phyloP scores from a whole-genome alignment of 1,140 invertebrate species.

The Scaptomyza montana region DNA sequence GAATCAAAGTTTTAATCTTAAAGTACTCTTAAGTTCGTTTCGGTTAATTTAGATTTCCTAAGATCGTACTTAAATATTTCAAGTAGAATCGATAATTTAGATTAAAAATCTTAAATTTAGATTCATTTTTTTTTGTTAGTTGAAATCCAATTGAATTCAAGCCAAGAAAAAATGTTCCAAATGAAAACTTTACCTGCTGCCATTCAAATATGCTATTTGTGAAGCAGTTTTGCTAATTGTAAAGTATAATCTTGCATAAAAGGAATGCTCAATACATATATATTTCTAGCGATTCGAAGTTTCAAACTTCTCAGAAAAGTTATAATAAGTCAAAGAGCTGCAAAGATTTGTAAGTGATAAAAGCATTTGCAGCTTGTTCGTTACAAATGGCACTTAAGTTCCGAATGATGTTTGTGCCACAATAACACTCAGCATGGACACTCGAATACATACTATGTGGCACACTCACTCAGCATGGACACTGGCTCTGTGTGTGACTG shows the following conservation, averaged over 20 bases:
- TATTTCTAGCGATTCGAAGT: neutral
- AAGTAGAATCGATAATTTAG: too few species aligned
- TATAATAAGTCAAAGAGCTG: slow-evolving; percentile 26
- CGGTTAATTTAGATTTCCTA: too few species aligned
- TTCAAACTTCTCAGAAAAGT: slow-evolving; percentile 2
- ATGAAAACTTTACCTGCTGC: too few species aligned
- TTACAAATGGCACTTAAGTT: slow-evolving; percentile 51
- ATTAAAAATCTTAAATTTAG: too few species aligned
- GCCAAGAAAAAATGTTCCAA: too few species aligned
- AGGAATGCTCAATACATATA: neutral
- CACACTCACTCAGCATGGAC: slow-evolving; percentile 26
- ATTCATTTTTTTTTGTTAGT: too few species aligned
- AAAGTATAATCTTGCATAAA: neutral
- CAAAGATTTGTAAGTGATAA: slow-evolving; percentile 20
- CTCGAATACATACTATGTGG: slow-evolving; percentile 17
- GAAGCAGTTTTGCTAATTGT: neutral
- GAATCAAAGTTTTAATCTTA: too few species aligned
- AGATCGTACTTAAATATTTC: too few species aligned
- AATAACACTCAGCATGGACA: slow-evolving; percentile 39
- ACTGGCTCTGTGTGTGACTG: slow-evolving; percentile 7
- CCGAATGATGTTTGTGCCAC: slow-evolving; percentile 21
- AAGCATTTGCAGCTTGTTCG: slow-evolving; percentile 35
- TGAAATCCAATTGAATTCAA: too few species aligned
- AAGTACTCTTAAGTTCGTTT: too few species aligned
- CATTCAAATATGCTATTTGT: neutral